These are phyloP conservation scores for Stylophora pistillata DNA, from an alignment of 64 coral and sea anemone genomes.

Conservation along the genomic window DNA sequence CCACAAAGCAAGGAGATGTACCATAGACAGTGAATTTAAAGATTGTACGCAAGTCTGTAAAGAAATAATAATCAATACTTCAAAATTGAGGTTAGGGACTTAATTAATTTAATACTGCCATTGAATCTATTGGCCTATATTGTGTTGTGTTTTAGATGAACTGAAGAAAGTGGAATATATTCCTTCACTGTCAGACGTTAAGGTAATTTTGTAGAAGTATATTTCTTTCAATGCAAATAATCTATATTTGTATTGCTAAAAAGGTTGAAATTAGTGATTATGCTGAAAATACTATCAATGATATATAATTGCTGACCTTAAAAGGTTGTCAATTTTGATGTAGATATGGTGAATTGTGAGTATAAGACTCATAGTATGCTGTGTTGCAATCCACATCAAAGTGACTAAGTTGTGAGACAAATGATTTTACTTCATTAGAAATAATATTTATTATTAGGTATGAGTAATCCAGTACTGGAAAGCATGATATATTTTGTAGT, in stretches of 20 bases:
- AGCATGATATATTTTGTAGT: no score
- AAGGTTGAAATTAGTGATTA: no score
- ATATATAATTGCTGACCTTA: no score
- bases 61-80: no score
- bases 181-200: constrained; percentile 79
- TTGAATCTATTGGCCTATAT: neutral
- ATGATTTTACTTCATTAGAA: neutral
- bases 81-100: no score
- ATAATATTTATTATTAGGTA: neutral
- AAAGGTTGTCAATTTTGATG: neutral
- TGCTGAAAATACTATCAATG: no score
- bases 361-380: neutral
- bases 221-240: neutral
- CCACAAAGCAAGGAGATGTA: no score
- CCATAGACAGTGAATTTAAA: no score
- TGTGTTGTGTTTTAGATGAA: constrained; percentile 54
- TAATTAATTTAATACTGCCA: neutral
- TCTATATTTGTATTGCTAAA: neutral
- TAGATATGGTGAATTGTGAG: neutral
- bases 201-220: constrained; percentile 39
- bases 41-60: no score
- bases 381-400: neutral
- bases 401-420: no score
- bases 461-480: no score
- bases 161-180: constrained; percentile 76